A percentile compares a stretch with the other conserved stretches of the same genome.
Evolutionary conservation across 2,888 invertebrate genomes (phyloP).

Genomic region (Dusona sp.): DNA sequence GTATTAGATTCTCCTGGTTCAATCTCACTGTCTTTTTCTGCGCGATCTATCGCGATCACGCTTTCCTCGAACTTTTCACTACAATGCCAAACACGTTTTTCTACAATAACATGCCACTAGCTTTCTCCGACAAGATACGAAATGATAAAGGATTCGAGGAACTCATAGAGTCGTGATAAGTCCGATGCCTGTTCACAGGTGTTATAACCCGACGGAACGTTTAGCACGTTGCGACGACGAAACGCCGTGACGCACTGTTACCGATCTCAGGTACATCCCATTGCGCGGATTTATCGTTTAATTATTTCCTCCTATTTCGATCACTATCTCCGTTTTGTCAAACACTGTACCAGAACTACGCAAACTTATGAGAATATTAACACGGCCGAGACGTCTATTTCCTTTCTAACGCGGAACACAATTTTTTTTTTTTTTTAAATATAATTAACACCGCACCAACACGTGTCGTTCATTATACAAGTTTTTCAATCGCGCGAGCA

Average conservation of each 20-base stretch:
- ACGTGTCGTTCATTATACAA: slow-evolving; percentile 38
- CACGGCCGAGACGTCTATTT: background rate
- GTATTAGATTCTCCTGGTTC: background rate
- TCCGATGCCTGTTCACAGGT: background rate
- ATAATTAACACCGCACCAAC: slow-evolving; percentile 42
- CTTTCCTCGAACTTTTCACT: slow-evolving; percentile 20
- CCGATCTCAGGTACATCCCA: slow-evolving; percentile 53
- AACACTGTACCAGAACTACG: background rate
- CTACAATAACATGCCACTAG: background rate
- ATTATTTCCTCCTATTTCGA: background rate
- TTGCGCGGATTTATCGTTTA: slow-evolving; percentile 15
- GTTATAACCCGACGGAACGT: slow-evolving; percentile 56
- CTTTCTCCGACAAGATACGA: background rate
- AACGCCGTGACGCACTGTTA: slow-evolving; percentile 56
- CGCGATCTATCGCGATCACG: background rate
- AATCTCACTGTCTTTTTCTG: background rate
- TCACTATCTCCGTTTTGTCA: background rate
- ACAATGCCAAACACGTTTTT: slow-evolving; percentile 10
- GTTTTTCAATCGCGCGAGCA: background rate
- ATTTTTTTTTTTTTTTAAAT: slow-evolving; percentile 11
- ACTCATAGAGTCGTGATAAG: background rate
- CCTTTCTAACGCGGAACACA: slow-evolving; percentile 10
- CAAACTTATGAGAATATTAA: background rate
- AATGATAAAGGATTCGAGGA: slow-evolving; percentile 9
- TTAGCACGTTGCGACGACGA: slow-evolving; percentile 39